These are phyloP conservation scores for Coelopa pilipes DNA, from an alignment of 2,888 invertebrate species.

Conservation along the genomic window DNA sequence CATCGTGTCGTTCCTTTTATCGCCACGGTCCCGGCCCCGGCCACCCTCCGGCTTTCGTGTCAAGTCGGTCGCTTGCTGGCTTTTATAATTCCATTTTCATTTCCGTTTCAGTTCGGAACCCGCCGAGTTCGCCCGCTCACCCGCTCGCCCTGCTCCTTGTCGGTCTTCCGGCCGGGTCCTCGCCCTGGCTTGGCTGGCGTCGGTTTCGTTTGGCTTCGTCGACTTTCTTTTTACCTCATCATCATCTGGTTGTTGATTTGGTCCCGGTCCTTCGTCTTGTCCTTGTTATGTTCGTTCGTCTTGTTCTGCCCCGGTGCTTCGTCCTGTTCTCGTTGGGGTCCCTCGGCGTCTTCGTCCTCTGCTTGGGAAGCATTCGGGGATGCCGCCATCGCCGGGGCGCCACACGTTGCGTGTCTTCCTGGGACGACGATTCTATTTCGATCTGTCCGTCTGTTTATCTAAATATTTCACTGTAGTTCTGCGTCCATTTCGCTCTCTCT, in stretches of 20 bases:
- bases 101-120: constrained; percentile 48
- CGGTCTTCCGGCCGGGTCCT: constrained; percentile 26
- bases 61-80: constrained; percentile 42
- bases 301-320: constrained; percentile 23
- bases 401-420: too few species aligned
- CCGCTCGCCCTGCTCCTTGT: constrained; percentile 42
- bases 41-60: background rate
- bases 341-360: too few species aligned
- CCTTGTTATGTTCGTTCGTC: background rate
- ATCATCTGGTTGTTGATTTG: background rate
- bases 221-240: too few species aligned
- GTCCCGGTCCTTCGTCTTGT: background rate
- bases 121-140: constrained; percentile 37
- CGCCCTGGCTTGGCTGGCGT: background rate
- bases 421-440: constrained; percentile 38
- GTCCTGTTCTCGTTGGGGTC: too few species aligned
- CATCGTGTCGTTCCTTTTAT: too few species aligned
- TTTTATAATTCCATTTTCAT: constrained; percentile 63
- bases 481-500: too few species aligned
- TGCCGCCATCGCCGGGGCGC: too few species aligned
- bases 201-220: too few species aligned
- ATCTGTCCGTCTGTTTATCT: constrained; percentile 12
- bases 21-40: too few species aligned
- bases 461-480: background rate
- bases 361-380: too few species aligned